Base-by-base conservation (phyloP, 64 coral and sea anemone genomes). In the Montipora efflorescens region DNA sequence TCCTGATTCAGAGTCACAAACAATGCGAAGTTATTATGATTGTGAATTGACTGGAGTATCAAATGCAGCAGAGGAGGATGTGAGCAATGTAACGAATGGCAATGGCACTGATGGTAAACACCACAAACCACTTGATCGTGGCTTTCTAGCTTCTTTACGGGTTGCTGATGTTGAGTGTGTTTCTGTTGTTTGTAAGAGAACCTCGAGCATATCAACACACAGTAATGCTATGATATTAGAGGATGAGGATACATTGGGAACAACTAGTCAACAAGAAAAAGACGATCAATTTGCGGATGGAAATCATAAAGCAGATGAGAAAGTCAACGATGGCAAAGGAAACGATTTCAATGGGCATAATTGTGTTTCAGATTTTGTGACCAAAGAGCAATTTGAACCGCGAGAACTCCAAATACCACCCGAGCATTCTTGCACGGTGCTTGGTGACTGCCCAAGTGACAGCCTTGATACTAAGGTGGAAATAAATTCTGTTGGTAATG, bases 1-100 rank as follows among this genome's bases (percentile, higher is more conserved):
- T 72, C 64, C 82, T 71, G 82, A 86, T 5, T 48, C 82, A 19
- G 82, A 86, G 47, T 86, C 82, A 23, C 82, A 86, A 66, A 86
- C 82, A 47, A 0, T 86, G 15, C 82, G 18, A 72, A 48, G 82
- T 44, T 86, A 86, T 8, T n/a, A 86, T 14, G 82, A 48, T 21
- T 12, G 45, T 13, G 66, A 70, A 43, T 7, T n/a, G 5, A 18
- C 5, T 8, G 20, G 3, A 84, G 36, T 47, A 46, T 5, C 15
- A 47, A 86, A 72, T n/a, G 4, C 9, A 18, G n/a, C 19, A 3
- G 8, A 52, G 8, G 5, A 11, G 4, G 18, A 70, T 4, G 47
- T 47, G 48, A 3, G 0, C 8, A 72, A 1, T 9, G 66, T 20
- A 12, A 45, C 19, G 9, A 10, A 0, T 70, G 66, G 1, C 5